Evolutionary conservation across 2,888 invertebrate species (phyloP), one percentile per base, ranked within the genome.

Genomic region (Drosophila meridiana): DNA sequence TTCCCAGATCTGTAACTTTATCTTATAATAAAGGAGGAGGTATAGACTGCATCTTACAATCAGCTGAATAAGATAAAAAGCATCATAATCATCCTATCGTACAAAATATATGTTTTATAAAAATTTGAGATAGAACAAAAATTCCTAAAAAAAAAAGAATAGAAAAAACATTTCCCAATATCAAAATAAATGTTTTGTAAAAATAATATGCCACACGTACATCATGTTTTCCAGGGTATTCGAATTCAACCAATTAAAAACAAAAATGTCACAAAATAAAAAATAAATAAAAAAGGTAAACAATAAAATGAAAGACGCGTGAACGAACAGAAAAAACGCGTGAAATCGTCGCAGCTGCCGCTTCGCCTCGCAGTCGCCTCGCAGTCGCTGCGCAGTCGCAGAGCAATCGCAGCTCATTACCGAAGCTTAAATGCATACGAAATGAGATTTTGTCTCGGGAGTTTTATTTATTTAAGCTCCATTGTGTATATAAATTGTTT

Each of bases 371-470:
- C 42, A 42, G n/a, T 47, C 11, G 47, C 47, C 5, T 43, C 45
- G 59, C 69, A 2, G 73, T 42, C 34, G 60, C 42, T 9, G 74
- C 70, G 56, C 55, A n/a, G 68, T 59, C 69, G 50, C 57, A 20
- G 66, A 66, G 47, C 65, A 56, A 64, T 61, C 73, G 70, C 65
- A 67, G 76, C 76, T 80, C 76, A 82, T 84, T 82, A 84, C 68
- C 73, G 73, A 82, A 76, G 85, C 83, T 91, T 87, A 91, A 91
- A 87, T 89, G 90, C 91, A 90, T 91, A 91, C 80, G 79, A 87
- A 90, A 91, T 87, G 89, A 90, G 86, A 69, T 76, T 76, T 79
- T 78, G 78, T 84, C 76, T 82, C 73, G 69, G 63, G 34, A 71
- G 69, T 73, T 75, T 81, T 75, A 77, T 73, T 82, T 82, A 82